Evolutionary conservation across 30 jellyfish, hydroid and myxozoan genomes (phyloP), one percentile per base, ranked within the genome.

Genomic region (Catostylus mosaicus): DNA sequence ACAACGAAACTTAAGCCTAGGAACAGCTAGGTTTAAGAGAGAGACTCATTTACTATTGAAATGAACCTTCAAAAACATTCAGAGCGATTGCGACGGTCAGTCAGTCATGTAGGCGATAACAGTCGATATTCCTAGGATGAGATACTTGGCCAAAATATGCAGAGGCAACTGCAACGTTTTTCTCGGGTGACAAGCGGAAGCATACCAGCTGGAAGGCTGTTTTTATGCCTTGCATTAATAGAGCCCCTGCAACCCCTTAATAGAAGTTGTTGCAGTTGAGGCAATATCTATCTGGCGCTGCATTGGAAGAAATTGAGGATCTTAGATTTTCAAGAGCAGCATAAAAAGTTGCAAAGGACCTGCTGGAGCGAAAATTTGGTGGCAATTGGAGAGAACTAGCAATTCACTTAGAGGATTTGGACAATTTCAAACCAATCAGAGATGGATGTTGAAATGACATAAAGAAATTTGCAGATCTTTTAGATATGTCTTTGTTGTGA

Each of bases 371-470:
- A 66, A 66, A 1, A 66, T 66, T 10, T 66, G 78, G 96, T 37
- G 67, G 75, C 64, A 64, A 51, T 7, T 1, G 83, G 27, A 67
- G 85, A 36, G 47, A 66, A 0, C 19, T 80, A 5, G 83, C 84
- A 24, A 54, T 75, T 12, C 70, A 85, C 29, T 33, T 69, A 68
- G 97, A 78, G 65, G 97, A 88, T 6, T 69, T 88, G n/a, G 84
- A 80, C 24, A 40, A 80, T 22, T 88, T 80, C 34, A 70, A 52
- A 40, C 94, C 94, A n/a, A 33, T n/a, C n/a, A n/a, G n/a, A n/a
- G n/a, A n/a, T n/a, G n/a, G n/a, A n/a, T n/a, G n/a, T n/a, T n/a
- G n/a, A n/a, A n/a, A n/a, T n/a, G n/a, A n/a, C n/a, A n/a, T n/a
- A n/a, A n/a, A n/a, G n/a, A n/a, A n/a, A n/a, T n/a, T n/a, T n/a